Conservation (phyloP, 2,797 vertebrate genomes). For the Caiman crocodilus region DNA sequence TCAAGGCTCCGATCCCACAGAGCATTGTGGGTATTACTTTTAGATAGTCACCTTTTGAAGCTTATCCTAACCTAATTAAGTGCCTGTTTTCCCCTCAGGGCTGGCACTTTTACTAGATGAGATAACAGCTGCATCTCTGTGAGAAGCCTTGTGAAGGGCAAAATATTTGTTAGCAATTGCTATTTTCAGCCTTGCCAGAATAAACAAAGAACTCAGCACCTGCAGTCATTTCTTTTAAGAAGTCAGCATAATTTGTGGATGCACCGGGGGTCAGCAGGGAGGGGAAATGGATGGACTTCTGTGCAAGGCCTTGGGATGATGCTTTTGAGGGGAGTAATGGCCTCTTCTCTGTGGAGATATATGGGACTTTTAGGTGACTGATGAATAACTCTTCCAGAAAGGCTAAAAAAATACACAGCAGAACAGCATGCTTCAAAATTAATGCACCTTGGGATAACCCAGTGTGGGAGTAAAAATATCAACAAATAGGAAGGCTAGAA, state of each 20-base stretch:
- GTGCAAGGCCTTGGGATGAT: background rate
- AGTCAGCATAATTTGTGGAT: slow-evolving; percentile 59
- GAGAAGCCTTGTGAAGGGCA: slow-evolving; percentile 69
- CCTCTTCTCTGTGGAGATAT: slow-evolving; percentile 20
- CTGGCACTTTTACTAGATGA: slow-evolving; percentile 61
- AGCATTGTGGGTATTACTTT: slow-evolving; percentile 40
- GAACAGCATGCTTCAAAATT: slow-evolving; percentile 60
- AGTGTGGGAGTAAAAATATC: background rate
- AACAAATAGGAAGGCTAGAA: slow-evolving; percentile 45
- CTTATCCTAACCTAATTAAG: slow-evolving; percentile 67
- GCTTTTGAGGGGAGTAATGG: background rate
- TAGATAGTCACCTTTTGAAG: slow-evolving; percentile 52
- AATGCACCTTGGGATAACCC: slow-evolving; percentile 18
- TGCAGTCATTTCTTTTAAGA: slow-evolving; percentile 61
- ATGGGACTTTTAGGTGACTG: slow-evolving; percentile 36
- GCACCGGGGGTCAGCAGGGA: background rate
- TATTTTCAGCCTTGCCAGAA: slow-evolving; percentile 74
- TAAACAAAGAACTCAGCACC: slow-evolving; percentile 67
- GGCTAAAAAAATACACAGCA: slow-evolving; percentile 25
- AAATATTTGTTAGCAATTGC: slow-evolving; percentile 71
- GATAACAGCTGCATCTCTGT: slow-evolving; percentile 70
- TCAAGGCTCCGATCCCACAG: slow-evolving; percentile 35
- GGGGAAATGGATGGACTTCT: background rate
- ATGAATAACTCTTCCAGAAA: background rate
- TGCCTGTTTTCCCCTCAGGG: slow-evolving; percentile 58